Percentiles rank a stretch among this genome's conserved stretches.
These are phyloP conservation scores for Lithobates sylvaticus DNA, from an alignment of 2,797 vertebrate species.

Conservation along the genomic window DNA sequence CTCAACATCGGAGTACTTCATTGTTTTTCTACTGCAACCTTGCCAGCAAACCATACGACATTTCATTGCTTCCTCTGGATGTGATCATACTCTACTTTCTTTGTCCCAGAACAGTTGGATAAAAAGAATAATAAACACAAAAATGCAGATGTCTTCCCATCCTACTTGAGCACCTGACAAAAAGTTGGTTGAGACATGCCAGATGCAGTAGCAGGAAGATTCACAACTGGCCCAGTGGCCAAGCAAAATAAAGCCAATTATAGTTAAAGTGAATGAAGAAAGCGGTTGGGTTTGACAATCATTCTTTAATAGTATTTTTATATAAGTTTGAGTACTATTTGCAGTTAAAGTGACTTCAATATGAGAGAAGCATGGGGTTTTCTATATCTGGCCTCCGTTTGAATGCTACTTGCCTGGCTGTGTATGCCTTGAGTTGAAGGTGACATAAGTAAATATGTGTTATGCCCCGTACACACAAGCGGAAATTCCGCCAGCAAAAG, in stretches of 20 bases:
- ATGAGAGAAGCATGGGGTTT: no score
- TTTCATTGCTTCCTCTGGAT: neutral
- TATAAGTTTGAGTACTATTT: no score
- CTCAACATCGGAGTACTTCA: neutral
- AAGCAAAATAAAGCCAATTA: constrained; percentile 16
- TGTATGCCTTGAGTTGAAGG: no score
- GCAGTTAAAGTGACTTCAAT: no score
- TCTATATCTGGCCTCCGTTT: no score
- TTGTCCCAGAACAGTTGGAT: neutral
- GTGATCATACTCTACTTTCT: neutral
- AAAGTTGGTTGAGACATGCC: constrained; percentile 8
- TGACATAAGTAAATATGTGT: no score
- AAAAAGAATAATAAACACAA: constrained; percentile 13
- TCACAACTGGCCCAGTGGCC: neutral
- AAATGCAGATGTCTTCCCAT: constrained; percentile 20
- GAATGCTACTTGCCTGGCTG: no score
- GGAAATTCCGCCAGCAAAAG: no score
- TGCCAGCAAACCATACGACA: neutral
- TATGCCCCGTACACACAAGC: no score
- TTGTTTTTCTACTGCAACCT: neutral
- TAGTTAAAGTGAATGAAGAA: neutral
- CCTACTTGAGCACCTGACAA: constrained; percentile 17
- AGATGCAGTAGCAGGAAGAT: constrained; percentile 27
- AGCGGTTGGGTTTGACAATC: neutral
- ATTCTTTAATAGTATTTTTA: no score